Evolutionary conservation across 92 coral and sea anemone genomes (phyloP), one percentile per base, ranked within the genome.

Genomic region (Nematostella vectensis): DNA sequence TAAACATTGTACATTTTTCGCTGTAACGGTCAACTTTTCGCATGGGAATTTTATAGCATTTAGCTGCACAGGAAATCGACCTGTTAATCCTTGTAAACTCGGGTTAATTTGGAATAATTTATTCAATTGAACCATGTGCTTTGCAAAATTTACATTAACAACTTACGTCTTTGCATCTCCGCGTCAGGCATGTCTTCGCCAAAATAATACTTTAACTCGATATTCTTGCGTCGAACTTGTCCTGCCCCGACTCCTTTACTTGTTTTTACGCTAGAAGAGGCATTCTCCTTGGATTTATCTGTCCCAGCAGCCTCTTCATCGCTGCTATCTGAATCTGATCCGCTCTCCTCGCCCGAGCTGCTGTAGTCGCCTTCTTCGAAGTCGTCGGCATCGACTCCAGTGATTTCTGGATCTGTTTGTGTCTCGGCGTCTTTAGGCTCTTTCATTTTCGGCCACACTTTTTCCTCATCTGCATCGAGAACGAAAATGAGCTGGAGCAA

Each of bases 101-200:
- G n/a, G n/a, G n/a, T n/a, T n/a, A n/a, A n/a, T n/a, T n/a, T n/a
- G n/a, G n/a, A n/a, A n/a, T 80, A 85, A 75, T 71, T 33, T 75
- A 85, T 85, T 77, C 88, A 58, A 15, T 17, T 23, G 18, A 64
- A 79, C 94, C 94, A 84, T 84, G 94, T 84, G 94, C 88, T 80
- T n/a, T 55, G 58, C 50, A 25, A 25, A 31, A 13, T 48, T 45
- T 37, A 55, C 58, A 50, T 65, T 51, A 60, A 39, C 25, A 23
- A 80, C 97, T 85, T 75, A 89, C 96, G 85, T 74, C 77, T 84
- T 59, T 66, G 78, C 24, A 89, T 76, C 70, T 89, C 96, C 13
- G 88, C 75, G 60, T 89, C 94, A 16, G 96, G 88, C 68, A 89
- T 72, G 76, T 89, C 96, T 45, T 89, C 96, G 21, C 96, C 96